Conservation (phyloP, 2,113 vertebrate species). For the Origma solitaria region DNA sequence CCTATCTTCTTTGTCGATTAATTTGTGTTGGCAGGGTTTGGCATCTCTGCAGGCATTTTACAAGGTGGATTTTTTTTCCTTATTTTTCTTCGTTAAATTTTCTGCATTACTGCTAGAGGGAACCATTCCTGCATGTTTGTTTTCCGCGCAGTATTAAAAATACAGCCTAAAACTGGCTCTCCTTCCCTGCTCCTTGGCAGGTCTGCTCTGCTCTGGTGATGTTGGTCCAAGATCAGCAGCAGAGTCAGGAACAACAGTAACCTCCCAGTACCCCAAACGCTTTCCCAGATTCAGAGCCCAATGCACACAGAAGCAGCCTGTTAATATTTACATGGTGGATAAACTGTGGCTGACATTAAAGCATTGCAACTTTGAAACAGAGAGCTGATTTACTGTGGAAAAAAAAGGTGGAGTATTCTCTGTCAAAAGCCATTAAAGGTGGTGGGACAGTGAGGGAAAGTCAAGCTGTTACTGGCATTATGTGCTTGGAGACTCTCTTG, state of each 20-base stretch:
- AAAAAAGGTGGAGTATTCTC: neutral
- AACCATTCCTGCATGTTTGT: slow-evolving; percentile 42
- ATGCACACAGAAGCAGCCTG: neutral
- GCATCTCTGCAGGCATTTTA: neutral
- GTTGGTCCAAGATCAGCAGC: slow-evolving; percentile 39
- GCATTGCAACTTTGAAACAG: slow-evolving; percentile 44
- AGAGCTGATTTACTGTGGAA: slow-evolving; percentile 13
- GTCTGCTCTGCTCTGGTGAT: slow-evolving; percentile 21
- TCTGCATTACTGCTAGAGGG: neutral
- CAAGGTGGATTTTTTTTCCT: neutral
- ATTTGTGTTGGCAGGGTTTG: slow-evolving; percentile 32
- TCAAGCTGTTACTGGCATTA: neutral
- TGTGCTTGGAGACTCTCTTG: neutral
- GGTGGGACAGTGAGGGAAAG: neutral
- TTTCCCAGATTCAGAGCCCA: slow-evolving; percentile 24
- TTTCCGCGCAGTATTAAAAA: slow-evolving; percentile 51
- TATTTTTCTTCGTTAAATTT: neutral
- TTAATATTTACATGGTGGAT: slow-evolving; percentile 56
- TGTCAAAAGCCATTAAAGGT: neutral
- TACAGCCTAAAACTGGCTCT: neutral
- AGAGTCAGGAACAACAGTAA: neutral
- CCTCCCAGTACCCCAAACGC: neutral
- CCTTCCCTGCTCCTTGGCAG: slow-evolving; percentile 37
- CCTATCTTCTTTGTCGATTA: slow-evolving; percentile 16
- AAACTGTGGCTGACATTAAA: slow-evolving; percentile 48